Evolutionary conservation across 2,113 vertebrate species (phyloP).

Genomic region (Hypocryptadius cinnamomeus): DNA sequence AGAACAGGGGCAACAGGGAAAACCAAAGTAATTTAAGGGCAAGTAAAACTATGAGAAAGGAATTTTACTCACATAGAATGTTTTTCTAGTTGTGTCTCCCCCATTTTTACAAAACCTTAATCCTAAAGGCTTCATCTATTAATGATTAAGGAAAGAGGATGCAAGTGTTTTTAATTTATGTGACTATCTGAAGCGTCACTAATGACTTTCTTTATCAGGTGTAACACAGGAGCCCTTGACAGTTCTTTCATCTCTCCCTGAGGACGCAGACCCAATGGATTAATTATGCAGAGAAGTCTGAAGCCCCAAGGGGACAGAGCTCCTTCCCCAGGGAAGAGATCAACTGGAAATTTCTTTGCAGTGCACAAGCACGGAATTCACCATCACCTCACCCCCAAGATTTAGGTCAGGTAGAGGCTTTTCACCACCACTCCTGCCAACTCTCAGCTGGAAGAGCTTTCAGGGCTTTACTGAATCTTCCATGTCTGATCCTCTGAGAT

Average conservation of each 20-base stretch:
- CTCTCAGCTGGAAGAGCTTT: not conserved
- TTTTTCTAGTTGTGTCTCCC: not conserved
- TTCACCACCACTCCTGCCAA: not conserved
- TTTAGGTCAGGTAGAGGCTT: not conserved
- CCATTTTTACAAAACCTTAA: not conserved
- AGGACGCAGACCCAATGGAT: not conserved
- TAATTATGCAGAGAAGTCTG: not conserved
- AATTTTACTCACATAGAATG: not conserved
- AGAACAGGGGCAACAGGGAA: not conserved
- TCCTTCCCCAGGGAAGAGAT: not conserved
- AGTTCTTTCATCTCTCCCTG: not conserved
- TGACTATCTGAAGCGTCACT: not conserved
- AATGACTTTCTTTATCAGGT: slow-evolving; percentile 14
- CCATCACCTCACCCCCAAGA: not conserved
- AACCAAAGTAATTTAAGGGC: not conserved
- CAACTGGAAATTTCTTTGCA: not conserved
- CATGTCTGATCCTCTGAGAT: not conserved
- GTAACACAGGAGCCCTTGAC: not conserved
- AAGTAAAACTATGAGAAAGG: not conserved
- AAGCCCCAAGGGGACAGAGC: not conserved
- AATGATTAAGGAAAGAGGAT: not conserved
- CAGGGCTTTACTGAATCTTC: not conserved
- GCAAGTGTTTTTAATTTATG: slow-evolving; percentile 11
- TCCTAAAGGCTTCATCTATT: not conserved
- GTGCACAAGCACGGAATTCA: not conserved